These are phyloP conservation scores for Ochropleura leucogaster DNA, from an alignment of 2,888 invertebrate species.

Conservation along the genomic window DNA sequence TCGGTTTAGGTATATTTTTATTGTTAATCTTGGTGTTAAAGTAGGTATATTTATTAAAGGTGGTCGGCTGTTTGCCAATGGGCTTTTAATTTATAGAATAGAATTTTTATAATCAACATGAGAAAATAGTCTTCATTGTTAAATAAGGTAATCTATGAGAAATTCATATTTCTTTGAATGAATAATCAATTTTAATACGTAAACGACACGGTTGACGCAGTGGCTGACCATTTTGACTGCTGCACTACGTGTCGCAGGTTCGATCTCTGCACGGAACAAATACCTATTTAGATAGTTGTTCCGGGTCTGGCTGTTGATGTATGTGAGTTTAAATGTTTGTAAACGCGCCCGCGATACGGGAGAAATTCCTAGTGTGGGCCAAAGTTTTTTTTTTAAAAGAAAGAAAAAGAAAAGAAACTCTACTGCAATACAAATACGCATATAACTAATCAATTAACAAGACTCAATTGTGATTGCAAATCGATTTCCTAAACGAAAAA, in stretches of 20 bases:
- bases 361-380: too few relatives aligned
- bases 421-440: neutral
- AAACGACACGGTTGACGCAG: neutral
- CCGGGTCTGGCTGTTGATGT: too few relatives aligned
- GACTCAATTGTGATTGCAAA: slow-evolving; percentile 42
- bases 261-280: too few relatives aligned
- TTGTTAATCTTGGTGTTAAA: slow-evolving; percentile 23
- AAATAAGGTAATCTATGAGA: neutral
- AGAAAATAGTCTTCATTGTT: neutral
- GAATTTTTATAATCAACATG: neutral
- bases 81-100: neutral
- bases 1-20: slow-evolving; percentile 39
- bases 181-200: slow-evolving; percentile 21
- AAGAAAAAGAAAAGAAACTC: slow-evolving; percentile 3
- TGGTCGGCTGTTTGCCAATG: neutral
- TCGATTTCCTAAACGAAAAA: slow-evolving; percentile 67
- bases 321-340: too few relatives aligned
- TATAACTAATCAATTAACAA: slow-evolving; percentile 47
- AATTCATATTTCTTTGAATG: neutral
- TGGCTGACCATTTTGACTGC: too few relatives aligned
- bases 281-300: too few relatives aligned
- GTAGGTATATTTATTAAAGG: neutral
- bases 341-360: too few relatives aligned
- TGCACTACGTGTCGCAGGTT: too few relatives aligned
- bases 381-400: too few relatives aligned